phyloP scores from a whole-genome alignment of 2,113 vertebrate species.

The Tachysurus vachellii region DNA sequence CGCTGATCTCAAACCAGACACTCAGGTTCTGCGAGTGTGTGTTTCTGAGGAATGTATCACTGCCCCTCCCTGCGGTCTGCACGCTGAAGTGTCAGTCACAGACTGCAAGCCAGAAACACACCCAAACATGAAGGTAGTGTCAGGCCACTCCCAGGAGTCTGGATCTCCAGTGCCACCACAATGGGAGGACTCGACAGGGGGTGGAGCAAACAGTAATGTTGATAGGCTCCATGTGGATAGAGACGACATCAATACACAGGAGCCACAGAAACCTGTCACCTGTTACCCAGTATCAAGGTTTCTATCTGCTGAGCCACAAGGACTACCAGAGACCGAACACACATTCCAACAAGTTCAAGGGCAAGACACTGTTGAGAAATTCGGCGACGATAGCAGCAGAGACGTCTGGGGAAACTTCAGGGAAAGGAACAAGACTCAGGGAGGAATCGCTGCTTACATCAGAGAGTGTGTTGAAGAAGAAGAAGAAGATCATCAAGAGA shows the following conservation, averaged over 20 bases:
- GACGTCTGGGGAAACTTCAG: background rate
- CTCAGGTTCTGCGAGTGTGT: constrained; percentile 67
- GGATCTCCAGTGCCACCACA: constrained; percentile 5
- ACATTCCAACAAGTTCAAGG: background rate
- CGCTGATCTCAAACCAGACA: constrained; percentile 50
- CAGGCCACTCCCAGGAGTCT: constrained; percentile 29
- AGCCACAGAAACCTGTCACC: constrained; percentile 12
- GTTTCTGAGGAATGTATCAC: constrained; percentile 61
- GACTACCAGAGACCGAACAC: background rate
- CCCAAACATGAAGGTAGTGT: constrained; percentile 39
- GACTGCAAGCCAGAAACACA: constrained; percentile 43
- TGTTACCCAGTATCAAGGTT: background rate
- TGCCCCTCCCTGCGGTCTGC: constrained; percentile 57
- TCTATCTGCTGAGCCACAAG: background rate
- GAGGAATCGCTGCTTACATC: background rate
- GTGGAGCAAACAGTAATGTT: background rate
- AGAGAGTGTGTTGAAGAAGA: background rate
- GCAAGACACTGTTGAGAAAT: background rate
- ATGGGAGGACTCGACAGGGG: constrained; percentile 9
- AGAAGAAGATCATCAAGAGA: constrained; percentile 27
- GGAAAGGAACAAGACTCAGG: background rate
- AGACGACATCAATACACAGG: constrained; percentile 18
- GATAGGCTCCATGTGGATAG: constrained; percentile 21
- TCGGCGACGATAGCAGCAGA: background rate
- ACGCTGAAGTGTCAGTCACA: constrained; percentile 48